Evolutionary conservation across 2,113 vertebrate species (phyloP), one percentile per base, ranked within the genome.

Genomic region (Ancistrus triradiatus): DNA sequence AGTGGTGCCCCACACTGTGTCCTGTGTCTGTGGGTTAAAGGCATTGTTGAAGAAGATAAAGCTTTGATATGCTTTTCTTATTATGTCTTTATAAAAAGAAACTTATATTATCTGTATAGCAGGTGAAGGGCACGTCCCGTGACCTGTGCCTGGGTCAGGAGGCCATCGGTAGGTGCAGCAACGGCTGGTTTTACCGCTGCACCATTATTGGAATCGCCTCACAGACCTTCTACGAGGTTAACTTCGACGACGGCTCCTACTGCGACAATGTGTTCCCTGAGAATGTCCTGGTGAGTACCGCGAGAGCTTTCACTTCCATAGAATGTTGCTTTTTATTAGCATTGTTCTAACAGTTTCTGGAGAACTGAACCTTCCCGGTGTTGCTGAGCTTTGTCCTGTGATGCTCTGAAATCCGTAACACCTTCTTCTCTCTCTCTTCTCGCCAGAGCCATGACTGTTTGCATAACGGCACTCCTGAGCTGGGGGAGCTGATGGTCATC

Each of bases 211-310:
- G 95, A 68, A 83, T 78, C 35, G 90, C 88, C 1, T 86, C 89
- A 0, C 95, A 97, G 81, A 94, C 86, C 2, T 91, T 90, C 85
- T 98, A 95, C 2, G 96, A 98, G 74, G 93, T 99, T 11, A 97
- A 96, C 84, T 99, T 94, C 0, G 93, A 97, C 0, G 94, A 98
- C 0, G 96, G 95, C 2, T 97, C 95, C 2, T 99, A 98, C 86
- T 96, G 92, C 0, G 94, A 99, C 88, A 98, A 98, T 75, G 69
- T 98, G 7, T 88, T 91, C 74, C 96, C 96, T 0, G 96, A 98
- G 79, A 95, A 92, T 78, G 81, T 99, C 56, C 71, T 88, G 3
- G 95, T 98, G 83, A 91, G 95, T 21, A 24, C 37, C 22, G 1
- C 42, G 70, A n/a, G 8, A 7, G n/a, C 31, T 35, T 22, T 3